phyloP scores from a whole-genome alignment of 1,140 invertebrate genomes.

The Papilio polytes region DNA sequence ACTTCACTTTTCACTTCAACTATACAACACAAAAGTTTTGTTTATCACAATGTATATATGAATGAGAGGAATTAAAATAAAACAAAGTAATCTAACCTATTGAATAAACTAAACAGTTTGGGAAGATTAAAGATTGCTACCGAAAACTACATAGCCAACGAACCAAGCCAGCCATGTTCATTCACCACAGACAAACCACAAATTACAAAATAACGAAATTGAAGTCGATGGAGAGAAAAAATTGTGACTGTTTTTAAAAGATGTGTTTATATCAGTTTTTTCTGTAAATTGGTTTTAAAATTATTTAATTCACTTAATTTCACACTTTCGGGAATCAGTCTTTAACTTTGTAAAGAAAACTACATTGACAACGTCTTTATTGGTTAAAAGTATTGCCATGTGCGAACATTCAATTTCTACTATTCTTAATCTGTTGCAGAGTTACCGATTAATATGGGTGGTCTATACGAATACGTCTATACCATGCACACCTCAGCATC shows the following conservation, averaged over 20 bases:
- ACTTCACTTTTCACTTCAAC: slow-evolving; percentile 59
- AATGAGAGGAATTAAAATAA: slow-evolving; percentile 49
- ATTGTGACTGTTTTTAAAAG: not conserved
- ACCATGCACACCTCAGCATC: too few relatives aligned
- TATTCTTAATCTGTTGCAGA: not conserved
- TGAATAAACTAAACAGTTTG: slow-evolving; percentile 41
- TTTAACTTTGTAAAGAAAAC: not conserved
- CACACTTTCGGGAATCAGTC: not conserved
- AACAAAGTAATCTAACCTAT: slow-evolving; percentile 56
- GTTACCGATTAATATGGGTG: not conserved
- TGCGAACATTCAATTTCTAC: not conserved
- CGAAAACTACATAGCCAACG: slow-evolving; percentile 57
- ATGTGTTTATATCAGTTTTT: too few relatives aligned
- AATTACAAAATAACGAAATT: not conserved
- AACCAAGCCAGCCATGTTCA: slow-evolving; percentile 62
- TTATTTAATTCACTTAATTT: not conserved
- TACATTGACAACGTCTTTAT: too few relatives aligned
- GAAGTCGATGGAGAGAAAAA: not conserved
- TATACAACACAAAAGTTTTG: slow-evolving; percentile 52
- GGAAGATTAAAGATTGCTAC: slow-evolving; percentile 53
- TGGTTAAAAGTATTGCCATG: not conserved
- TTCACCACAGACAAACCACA: slow-evolving; percentile 38
- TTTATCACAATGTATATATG: slow-evolving; percentile 45
- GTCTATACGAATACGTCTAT: too few relatives aligned
- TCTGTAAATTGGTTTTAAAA: not conserved